Base-by-base conservation (phyloP, 2,113 vertebrate genomes). In the Ochotona curzoniae region DNA sequence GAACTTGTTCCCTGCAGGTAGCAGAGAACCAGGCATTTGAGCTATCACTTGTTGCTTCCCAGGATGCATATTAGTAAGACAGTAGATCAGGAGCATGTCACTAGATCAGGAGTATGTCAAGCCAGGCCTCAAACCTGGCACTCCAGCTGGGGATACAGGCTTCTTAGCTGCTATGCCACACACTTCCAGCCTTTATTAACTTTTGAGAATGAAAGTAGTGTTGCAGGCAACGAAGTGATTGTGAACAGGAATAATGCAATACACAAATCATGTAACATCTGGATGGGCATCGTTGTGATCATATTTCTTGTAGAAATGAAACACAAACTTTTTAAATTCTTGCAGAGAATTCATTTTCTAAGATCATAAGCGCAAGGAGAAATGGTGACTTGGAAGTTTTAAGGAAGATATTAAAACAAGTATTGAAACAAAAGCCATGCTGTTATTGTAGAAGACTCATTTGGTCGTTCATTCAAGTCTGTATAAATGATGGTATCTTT, bases 151-250 rank as follows among this genome's bases (percentile, higher is more conserved):
- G 54, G 54, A 57, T 57, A 18, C 54, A 57, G 54, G 54, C 54
- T 17, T 57, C 38, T 44, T 6, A 44, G 38, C 18, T 57, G 54
- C 54, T 57, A 20, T 15, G 54, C 54, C 54, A 57, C 5, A 57
- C 54, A 57, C 54, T 57, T 18, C 54, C 54, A 14, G 14, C 54
- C 54, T 28, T 88, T 89, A 82, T 69, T 93, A 76, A 85, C 63
- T 69, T 83, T 95, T 91, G 81, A 93, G 67, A 91, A 11, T 66
- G 81, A 32, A 66, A 83, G 35, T 86, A 44, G 54, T 90, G 70
- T 71, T 93, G 87, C 88, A 96, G 60, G 69, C 35, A 79, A 51
- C 28, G n/a, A 1, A 21, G 26, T 60, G 60, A 75, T 79, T 57
- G 35, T 91, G 78, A 84, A 66, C 28, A 76, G 38, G 81, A 75